Evolutionary conservation across 2,888 invertebrate genomes (phyloP).

Genomic region (Tachystola acroxantha): DNA sequence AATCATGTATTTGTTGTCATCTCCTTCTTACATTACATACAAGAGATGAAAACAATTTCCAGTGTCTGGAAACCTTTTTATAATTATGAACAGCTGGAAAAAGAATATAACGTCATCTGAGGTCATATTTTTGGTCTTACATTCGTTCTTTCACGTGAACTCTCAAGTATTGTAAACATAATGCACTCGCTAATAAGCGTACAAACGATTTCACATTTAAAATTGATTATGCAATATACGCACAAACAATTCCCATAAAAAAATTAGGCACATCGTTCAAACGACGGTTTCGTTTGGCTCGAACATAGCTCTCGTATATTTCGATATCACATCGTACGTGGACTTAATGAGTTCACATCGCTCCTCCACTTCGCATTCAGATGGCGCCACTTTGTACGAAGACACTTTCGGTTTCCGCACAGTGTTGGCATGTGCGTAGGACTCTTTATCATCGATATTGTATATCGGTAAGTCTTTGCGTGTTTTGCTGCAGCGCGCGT

Average conservation of each 20-base stretch:
- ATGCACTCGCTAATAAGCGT: too few relatives aligned
- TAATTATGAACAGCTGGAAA: too few relatives aligned
- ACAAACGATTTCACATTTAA: neutral
- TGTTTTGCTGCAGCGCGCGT: conserved; percentile 36
- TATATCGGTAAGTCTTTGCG: conserved; percentile 55
- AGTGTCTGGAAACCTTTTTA: too few relatives aligned
- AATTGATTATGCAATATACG: conserved; percentile 23
- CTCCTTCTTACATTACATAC: too few relatives aligned
- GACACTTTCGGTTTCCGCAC: conserved; percentile 34
- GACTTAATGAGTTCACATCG: conserved; percentile 66
- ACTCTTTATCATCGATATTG: conserved; percentile 44
- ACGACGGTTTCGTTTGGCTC: conserved; percentile 69
- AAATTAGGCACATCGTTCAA: conserved; percentile 49
- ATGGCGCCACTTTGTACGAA: conserved; percentile 56
- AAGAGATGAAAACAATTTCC: too few relatives aligned
- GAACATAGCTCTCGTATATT: conserved; percentile 70
- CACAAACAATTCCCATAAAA: conserved; percentile 22
- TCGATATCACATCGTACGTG: conserved; percentile 66
- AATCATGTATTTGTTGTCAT: too few relatives aligned
- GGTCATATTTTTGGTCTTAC: too few relatives aligned
- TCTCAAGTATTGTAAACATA: too few relatives aligned
- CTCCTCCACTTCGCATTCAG: conserved; percentile 56
- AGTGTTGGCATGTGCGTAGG: conserved; percentile 18
- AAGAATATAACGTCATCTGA: too few relatives aligned
- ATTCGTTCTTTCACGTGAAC: too few relatives aligned